These are phyloP conservation scores for Candidula unifasciata DNA, from an alignment of 2,888 invertebrate genomes.

Conservation along the genomic window DNA sequence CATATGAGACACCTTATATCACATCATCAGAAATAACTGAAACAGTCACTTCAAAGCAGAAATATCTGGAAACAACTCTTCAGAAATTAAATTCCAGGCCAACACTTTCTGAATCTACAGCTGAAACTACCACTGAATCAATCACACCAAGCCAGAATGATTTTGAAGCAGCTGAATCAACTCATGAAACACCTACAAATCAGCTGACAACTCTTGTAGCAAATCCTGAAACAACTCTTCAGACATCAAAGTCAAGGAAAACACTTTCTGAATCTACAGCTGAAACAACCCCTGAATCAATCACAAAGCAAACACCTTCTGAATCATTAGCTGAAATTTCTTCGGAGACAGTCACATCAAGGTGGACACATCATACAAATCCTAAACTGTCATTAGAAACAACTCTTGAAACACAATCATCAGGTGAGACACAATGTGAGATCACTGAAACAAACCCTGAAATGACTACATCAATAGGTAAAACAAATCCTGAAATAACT, in stretches of 20 bases:
- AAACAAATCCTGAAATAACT: not conserved
- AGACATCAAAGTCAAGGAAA: not conserved
- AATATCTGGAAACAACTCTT: not conserved
- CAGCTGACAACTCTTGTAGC: not conserved
- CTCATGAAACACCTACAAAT: too few relatives aligned
- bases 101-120: not conserved
- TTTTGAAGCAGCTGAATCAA: not conserved
- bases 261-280: not conserved
- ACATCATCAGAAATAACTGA: not conserved
- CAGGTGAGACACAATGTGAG: too few relatives aligned
- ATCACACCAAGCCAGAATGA: not conserved
- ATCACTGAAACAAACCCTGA: not conserved
- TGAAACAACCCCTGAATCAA: not conserved
- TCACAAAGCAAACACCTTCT: not conserved
- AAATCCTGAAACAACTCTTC: not conserved
- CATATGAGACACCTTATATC: not conserved
- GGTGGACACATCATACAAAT: not conserved
- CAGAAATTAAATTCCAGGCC: not conserved
- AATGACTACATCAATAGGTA: not conserved
- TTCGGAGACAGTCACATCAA: not conserved
- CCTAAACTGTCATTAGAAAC: not conserved
- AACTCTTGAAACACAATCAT: not conserved
- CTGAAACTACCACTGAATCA: not conserved
- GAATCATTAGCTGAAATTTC: not conserved
- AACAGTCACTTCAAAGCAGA: not conserved